Evolutionary conservation across 1,140 invertebrate genomes (phyloP).

Genomic region (Hirudo medicinalis): DNA sequence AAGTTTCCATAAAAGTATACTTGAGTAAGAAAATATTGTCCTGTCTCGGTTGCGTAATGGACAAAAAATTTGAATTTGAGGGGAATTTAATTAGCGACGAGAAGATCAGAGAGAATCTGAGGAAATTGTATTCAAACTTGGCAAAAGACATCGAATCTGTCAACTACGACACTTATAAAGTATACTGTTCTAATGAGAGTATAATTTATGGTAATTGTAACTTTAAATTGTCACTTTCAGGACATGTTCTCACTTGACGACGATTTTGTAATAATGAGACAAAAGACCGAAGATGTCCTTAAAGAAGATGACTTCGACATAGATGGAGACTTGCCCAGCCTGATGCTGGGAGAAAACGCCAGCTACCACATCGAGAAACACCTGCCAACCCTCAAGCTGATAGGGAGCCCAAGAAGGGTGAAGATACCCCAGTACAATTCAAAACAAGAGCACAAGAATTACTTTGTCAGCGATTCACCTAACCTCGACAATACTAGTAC

Average conservation of each 20-base stretch:
- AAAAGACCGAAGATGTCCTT: background rate
- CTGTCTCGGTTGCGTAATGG: too few species aligned
- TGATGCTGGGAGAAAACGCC: background rate
- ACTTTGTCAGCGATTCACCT: background rate
- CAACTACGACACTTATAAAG: background rate
- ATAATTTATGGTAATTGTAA: background rate
- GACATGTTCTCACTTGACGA: slow-evolving; percentile 4
- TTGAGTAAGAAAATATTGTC: too few species aligned
- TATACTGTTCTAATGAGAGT: background rate
- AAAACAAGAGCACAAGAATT: too few species aligned
- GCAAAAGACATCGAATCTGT: background rate
- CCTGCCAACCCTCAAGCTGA: background rate
- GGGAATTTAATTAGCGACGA: background rate
- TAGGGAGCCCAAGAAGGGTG: background rate
- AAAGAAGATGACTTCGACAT: background rate
- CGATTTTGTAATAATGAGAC: background rate
- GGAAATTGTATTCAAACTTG: background rate
- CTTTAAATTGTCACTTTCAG: background rate
- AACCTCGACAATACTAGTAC: background rate
- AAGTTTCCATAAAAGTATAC: too few species aligned
- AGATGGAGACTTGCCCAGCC: background rate
- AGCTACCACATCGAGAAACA: background rate
- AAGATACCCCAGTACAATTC: too few species aligned
- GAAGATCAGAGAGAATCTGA: background rate
- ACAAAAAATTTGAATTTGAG: too few species aligned